Percentiles rank a stretch among this genome's conserved stretches.
These are phyloP conservation scores for Euclidia mi DNA, from an alignment of 2,888 invertebrate species.

Conservation along the genomic window DNA sequence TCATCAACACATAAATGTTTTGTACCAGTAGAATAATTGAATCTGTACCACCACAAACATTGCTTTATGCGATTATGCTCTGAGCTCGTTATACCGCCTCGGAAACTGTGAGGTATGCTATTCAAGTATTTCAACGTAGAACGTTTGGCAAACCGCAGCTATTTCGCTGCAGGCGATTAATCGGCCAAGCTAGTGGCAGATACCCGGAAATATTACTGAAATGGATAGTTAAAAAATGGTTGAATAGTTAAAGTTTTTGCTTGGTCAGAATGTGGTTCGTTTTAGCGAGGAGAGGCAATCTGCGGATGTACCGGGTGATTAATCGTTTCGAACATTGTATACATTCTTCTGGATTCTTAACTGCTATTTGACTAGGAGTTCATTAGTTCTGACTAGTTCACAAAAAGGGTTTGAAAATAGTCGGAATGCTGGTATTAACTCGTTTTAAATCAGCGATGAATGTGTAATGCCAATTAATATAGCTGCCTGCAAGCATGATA, in stretches of 20 bases:
- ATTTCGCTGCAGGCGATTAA: conserved; percentile 23
- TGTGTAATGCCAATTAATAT: no score
- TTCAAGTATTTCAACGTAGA: conserved; percentile 16
- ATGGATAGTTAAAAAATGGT: conserved; percentile 19
- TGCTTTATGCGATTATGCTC: no score
- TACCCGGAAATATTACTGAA: conserved; percentile 17
- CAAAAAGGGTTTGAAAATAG: no score
- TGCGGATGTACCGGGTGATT: conserved; percentile 26
- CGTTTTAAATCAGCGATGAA: no score
- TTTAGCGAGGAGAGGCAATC: conserved; percentile 22
- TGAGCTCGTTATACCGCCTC: no score
- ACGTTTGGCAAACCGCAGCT: conserved; percentile 15
- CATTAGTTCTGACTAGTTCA: no score
- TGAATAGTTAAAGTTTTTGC: conserved; percentile 4
- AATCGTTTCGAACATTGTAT: conserved; percentile 30
- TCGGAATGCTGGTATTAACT: no score
- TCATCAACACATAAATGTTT: no score
- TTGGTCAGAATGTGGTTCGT: conserved; percentile 19
- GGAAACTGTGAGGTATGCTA: not conserved
- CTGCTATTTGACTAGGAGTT: not conserved
- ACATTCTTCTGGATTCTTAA: conserved; percentile 12
- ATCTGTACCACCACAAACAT: no score
- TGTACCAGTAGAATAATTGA: no score
- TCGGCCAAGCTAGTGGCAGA: conserved; percentile 3
- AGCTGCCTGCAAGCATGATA: no score